Conservation (phyloP, 2,888 invertebrate genomes). For the Noctua janthe region DNA sequence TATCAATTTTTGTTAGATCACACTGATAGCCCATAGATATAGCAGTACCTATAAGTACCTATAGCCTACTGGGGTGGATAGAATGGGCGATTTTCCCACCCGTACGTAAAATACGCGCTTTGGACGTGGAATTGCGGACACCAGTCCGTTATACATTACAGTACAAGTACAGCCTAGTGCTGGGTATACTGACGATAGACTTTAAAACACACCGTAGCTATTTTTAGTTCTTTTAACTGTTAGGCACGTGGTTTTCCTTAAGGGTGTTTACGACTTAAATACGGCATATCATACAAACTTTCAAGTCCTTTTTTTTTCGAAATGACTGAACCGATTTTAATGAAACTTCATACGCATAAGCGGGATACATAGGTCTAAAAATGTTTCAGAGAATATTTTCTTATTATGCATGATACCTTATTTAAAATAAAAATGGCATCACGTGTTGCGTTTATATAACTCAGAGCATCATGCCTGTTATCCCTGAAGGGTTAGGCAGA, state of each 20-base stretch:
- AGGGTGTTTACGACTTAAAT: too few species aligned
- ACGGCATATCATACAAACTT: too few species aligned
- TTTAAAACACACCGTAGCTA: not conserved
- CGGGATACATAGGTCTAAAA: too few species aligned
- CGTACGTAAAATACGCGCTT: not conserved
- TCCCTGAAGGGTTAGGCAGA: not conserved
- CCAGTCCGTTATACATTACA: not conserved
- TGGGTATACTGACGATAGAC: too few species aligned
- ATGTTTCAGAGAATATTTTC: too few species aligned
- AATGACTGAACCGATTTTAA: too few species aligned
- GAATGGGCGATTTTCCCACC: not conserved
- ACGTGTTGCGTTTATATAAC: not conserved
- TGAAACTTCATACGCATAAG: too few species aligned
- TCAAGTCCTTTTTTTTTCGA: too few species aligned
- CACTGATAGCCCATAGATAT: slow-evolving; percentile 7
- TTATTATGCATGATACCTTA: too few species aligned
- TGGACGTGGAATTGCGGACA: not conserved
- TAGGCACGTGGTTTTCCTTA: not conserved
- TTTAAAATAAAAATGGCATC: not conserved
- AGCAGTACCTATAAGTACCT: not conserved
- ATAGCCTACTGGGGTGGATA: not conserved
- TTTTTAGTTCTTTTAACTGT: not conserved
- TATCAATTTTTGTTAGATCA: slow-evolving; percentile 24
- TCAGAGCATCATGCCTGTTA: not conserved
- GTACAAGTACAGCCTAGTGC: not conserved